These are phyloP conservation scores for Phrynosoma blainvillii DNA, from an alignment of 2,113 vertebrate species.

Conservation along the genomic window DNA sequence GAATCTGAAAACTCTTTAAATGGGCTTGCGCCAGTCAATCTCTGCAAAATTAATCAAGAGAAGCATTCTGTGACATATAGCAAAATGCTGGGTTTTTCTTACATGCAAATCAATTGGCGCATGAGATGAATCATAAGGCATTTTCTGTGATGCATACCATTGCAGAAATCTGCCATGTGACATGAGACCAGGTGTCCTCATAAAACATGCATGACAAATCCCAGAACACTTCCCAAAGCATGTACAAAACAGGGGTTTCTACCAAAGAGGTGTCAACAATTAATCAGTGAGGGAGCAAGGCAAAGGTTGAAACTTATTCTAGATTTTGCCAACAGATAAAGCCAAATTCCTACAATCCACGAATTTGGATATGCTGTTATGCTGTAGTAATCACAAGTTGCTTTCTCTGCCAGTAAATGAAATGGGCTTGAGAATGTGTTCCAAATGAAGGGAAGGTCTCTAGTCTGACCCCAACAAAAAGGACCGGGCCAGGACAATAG, in stretches of 20 bases:
- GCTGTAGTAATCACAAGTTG: not conserved
- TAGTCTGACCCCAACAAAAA: not conserved
- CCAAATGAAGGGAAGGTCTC: not conserved
- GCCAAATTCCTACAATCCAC: not conserved
- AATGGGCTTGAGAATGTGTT: not conserved
- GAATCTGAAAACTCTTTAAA: slow-evolving; percentile 68
- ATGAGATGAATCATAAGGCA: slow-evolving; percentile 68
- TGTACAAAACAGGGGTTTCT: slow-evolving; percentile 49
- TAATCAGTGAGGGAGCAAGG: slow-evolving; percentile 11
- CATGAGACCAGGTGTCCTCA: slow-evolving; percentile 59
- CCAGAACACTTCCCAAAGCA: slow-evolving; percentile 37
- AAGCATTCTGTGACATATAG: slow-evolving; percentile 62
- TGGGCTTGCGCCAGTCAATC: slow-evolving; percentile 61
- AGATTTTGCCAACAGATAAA: slow-evolving; percentile 8
- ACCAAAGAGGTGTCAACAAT: slow-evolving; percentile 5
- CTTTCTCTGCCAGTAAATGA: not conserved
- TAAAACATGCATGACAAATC: slow-evolving; percentile 40
- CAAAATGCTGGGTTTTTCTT: slow-evolving; percentile 43
- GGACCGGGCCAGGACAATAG: not conserved
- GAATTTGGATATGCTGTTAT: not conserved
- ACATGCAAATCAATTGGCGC: slow-evolving; percentile 56
- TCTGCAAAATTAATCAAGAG: slow-evolving; percentile 67
- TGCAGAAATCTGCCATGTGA: slow-evolving; percentile 64
- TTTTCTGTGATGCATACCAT: slow-evolving; percentile 61
- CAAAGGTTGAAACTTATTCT: slow-evolving; percentile 19